Percentiles rank a stretch among this genome's conserved stretches.
Evolutionary conservation across 1,140 invertebrate species (phyloP).

Genomic region (Sarcophaga peregrina): DNA sequence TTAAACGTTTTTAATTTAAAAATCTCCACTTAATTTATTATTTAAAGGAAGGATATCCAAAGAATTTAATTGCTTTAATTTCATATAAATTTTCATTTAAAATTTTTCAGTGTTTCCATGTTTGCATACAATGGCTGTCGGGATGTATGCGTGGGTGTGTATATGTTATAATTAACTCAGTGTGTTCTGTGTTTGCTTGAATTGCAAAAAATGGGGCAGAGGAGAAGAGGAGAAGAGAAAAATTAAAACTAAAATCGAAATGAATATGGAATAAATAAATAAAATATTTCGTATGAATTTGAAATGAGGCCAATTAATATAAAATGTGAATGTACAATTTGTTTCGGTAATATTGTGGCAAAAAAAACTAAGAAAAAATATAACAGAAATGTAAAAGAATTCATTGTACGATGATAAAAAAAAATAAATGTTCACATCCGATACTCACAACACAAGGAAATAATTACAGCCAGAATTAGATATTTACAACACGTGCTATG

Average conservation of each 20-base stretch:
- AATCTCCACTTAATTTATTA: not conserved
- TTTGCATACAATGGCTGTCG: too few species aligned
- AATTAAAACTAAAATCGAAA: not conserved
- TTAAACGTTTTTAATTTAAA: not conserved
- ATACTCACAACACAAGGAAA: too few species aligned
- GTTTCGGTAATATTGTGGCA: not conserved
- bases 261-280: not conserved
- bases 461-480: too few species aligned
- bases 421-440: too few species aligned
- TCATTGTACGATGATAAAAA: too few species aligned
- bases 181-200: too few species aligned
- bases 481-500: too few species aligned
- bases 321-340: constrained; percentile 10
- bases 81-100: not conserved
- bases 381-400: too few species aligned
- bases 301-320: constrained; percentile 25
- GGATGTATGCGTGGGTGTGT: not conserved
- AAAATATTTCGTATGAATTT: constrained; percentile 16
- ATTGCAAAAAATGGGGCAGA: too few species aligned
- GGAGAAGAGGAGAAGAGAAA: not conserved
- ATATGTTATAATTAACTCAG: too few species aligned
- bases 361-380: too few species aligned
- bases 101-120: not conserved
- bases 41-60: constrained; percentile 17
- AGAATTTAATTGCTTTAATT: constrained; percentile 10